A percentile compares a stretch with the other conserved stretches of the same genome.
Conservation (phyloP, 92 coral and sea anemone genomes). For the Hydrozoanthus gracilis region DNA sequence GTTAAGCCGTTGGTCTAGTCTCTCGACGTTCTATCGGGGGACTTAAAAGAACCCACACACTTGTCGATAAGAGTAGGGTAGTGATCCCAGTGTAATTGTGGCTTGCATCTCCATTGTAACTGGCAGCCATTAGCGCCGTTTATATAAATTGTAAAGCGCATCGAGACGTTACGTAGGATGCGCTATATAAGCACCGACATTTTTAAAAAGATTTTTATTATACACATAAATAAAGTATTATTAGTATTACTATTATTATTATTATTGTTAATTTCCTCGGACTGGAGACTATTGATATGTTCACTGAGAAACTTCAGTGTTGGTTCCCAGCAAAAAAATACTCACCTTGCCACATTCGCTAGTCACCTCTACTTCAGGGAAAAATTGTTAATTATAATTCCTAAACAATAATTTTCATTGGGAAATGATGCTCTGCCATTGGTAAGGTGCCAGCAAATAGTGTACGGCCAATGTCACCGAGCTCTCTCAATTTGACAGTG, state of each 20-base stretch:
- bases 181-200: constrained; percentile 18
- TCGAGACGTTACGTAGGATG: constrained; percentile 15
- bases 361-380: constrained; percentile 4
- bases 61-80: too few species aligned
- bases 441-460: not conserved
- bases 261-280: not conserved
- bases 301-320: constrained; percentile 2
- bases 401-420: not conserved
- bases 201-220: constrained; percentile 52
- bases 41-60: too few species aligned
- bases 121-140: constrained; percentile 33
- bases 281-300: not conserved
- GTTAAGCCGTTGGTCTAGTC: too few species aligned
- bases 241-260: not conserved
- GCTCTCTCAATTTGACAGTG: constrained; percentile 1
- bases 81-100: too few species aligned
- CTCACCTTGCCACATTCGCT: constrained; percentile 1
- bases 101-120: constrained; percentile 23
- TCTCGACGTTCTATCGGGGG: too few species aligned
- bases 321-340: constrained; percentile 4
- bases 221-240: constrained; percentile 6
- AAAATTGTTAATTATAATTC: not conserved
- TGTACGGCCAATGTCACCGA: constrained; percentile 1
- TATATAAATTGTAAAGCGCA: constrained; percentile 12
- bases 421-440: not conserved